A percentile compares a stretch with the other conserved stretches of the same genome.
Conservation (phyloP, 2,113 vertebrate species). For the Pedionomus torquatus region DNA sequence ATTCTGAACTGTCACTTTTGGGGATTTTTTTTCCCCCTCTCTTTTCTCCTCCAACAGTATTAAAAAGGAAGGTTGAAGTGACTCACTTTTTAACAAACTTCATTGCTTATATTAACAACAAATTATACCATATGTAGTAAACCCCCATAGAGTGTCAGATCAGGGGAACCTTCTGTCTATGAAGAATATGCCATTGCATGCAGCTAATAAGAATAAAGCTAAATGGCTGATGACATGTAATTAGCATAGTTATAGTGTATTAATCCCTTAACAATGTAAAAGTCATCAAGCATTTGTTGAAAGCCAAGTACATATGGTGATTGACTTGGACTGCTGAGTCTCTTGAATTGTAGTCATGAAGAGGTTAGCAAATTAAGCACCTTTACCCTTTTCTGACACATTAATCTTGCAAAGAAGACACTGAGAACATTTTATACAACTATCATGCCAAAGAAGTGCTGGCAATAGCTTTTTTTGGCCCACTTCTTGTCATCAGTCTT, state of each 20-base stretch:
- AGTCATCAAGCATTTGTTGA: background rate
- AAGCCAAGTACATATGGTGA: background rate
- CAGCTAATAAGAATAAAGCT: background rate
- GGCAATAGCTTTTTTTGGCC: background rate
- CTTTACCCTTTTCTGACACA: background rate
- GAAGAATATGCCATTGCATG: background rate
- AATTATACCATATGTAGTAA: background rate
- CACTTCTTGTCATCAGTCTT: background rate
- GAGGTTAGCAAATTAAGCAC: background rate
- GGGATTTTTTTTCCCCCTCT: fast-evolving
- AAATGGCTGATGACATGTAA: background rate
- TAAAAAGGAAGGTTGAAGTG: background rate
- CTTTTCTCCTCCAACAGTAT: background rate
- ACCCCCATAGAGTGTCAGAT: background rate
- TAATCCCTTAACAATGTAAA: background rate
- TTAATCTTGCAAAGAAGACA: background rate
- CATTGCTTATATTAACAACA: background rate
- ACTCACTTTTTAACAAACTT: background rate
- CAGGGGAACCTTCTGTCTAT: background rate
- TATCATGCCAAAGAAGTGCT: background rate
- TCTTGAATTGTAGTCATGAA: background rate
- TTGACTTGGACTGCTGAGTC: background rate
- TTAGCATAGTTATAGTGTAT: background rate
- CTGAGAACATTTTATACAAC: background rate
- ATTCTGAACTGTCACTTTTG: background rate